These are phyloP conservation scores for Cydia fagiglandana DNA, from an alignment of 1,140 invertebrate species.

Conservation along the genomic window DNA sequence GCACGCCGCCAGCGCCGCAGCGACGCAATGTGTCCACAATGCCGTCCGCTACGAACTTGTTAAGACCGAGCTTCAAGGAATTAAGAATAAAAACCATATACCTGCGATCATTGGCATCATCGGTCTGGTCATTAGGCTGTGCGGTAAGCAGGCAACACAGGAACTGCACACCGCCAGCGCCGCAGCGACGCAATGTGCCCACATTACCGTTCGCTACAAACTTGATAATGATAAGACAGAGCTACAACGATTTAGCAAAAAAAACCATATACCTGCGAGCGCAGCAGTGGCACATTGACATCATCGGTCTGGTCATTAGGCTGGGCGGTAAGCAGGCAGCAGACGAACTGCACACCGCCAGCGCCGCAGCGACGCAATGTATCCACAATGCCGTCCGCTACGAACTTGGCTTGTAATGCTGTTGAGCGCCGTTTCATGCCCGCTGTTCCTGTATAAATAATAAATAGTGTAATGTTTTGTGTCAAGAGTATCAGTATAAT, in stretches of 20 bases:
- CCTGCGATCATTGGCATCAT: slow-evolving; percentile 92
- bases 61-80: background rate
- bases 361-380: slow-evolving; percentile 90
- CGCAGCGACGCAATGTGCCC: slow-evolving; percentile 91
- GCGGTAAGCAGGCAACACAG: slow-evolving; percentile 93
- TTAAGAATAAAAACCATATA: slow-evolving; percentile 52
- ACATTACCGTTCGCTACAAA: slow-evolving; percentile 91
- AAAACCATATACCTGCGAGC: slow-evolving; percentile 85
- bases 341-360: slow-evolving; percentile 88
- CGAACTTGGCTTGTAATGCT: slow-evolving; percentile 95
- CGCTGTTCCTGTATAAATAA: slow-evolving; percentile 80
- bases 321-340: slow-evolving; percentile 89
- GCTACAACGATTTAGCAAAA: slow-evolving; percentile 10
- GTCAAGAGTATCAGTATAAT: too few species aligned
- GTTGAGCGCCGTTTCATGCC: slow-evolving; percentile 93
- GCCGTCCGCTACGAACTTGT: slow-evolving; percentile 87
- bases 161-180: slow-evolving; percentile 85
- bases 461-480: too few species aligned
- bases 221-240: background rate
- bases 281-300: slow-evolving; percentile 92
- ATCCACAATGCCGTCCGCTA: slow-evolving; percentile 94
- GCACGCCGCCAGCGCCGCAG: slow-evolving; percentile 84
- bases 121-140: slow-evolving; percentile 77
- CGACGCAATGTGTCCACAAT: slow-evolving; percentile 92
- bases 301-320: slow-evolving; percentile 80